Conservation (phyloP, 2,888 invertebrate species). For the Leptopilina drosophilae region DNA sequence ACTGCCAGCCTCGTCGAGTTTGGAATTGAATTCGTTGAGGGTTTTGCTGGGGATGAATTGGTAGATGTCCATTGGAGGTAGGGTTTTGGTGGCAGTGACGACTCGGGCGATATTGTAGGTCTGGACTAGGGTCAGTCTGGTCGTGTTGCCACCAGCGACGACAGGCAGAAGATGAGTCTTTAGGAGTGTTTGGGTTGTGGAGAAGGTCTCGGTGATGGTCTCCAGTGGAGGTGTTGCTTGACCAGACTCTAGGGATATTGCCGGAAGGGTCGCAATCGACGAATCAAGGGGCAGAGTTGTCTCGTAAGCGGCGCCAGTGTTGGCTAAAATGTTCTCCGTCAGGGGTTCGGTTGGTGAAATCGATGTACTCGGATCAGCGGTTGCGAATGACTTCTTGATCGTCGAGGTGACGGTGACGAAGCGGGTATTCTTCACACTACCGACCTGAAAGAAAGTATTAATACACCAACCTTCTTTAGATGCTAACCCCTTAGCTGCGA, state of each 20-base stretch:
- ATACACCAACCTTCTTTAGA: not conserved
- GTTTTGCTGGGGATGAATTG: slow-evolving; percentile 92
- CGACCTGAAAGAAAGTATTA: slow-evolving; percentile 81
- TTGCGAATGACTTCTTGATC: slow-evolving; percentile 86
- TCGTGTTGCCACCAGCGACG: slow-evolving; percentile 85
- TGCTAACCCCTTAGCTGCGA: too few species aligned
- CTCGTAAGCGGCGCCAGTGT: slow-evolving; percentile 85
- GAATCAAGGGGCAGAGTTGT: slow-evolving; percentile 85
- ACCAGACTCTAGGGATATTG: slow-evolving; percentile 86
- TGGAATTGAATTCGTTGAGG: slow-evolving; percentile 91
- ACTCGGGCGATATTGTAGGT: slow-evolving; percentile 92
- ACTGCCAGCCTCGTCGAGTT: slow-evolving; percentile 92
- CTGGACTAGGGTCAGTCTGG: slow-evolving; percentile 89
- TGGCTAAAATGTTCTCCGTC: slow-evolving; percentile 92
- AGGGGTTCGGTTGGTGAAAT: slow-evolving; percentile 84
- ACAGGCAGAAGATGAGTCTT: slow-evolving; percentile 94
- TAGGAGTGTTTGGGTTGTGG: slow-evolving; percentile 91
- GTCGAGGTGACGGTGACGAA: slow-evolving; percentile 93
- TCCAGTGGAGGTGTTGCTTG: slow-evolving; percentile 92
- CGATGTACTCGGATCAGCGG: slow-evolving; percentile 80
- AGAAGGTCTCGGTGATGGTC: slow-evolving; percentile 93
- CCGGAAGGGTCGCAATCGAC: slow-evolving; percentile 89
- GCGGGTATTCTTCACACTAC: slow-evolving; percentile 90
- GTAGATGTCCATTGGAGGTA: slow-evolving; percentile 91
- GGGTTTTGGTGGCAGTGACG: slow-evolving; percentile 93